Percentiles rank a stretch among this genome's conserved stretches.
Evolutionary conservation across 1,140 invertebrate genomes (phyloP).

Genomic region (Hyles vespertilio): DNA sequence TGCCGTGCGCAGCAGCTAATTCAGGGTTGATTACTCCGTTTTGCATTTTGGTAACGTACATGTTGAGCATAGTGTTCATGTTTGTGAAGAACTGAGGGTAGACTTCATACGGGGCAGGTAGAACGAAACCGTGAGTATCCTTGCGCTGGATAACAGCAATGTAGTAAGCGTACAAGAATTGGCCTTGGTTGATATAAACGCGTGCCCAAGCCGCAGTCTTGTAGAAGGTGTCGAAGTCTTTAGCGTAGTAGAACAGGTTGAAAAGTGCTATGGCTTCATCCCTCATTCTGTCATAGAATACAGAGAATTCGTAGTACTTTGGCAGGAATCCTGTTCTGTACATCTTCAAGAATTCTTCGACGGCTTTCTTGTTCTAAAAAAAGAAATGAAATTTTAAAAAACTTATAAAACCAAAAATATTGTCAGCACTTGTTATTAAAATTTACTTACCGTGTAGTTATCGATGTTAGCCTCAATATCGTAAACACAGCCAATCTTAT

Average conservation of each 20-base stretch:
- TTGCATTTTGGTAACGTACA: constrained; percentile 78
- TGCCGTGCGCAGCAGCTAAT: constrained; percentile 53
- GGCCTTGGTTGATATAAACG: constrained; percentile 77
- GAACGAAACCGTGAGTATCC: constrained; percentile 76
- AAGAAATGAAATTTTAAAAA: constrained; percentile 8
- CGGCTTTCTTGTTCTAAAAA: constrained; percentile 68
- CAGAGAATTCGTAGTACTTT: constrained; percentile 73
- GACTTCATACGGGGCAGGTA: constrained; percentile 80
- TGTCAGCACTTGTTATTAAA: background rate
- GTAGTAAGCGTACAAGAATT: constrained; percentile 74
- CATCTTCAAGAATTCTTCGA: constrained; percentile 73
- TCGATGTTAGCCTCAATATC: constrained; percentile 34
- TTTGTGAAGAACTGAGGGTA: constrained; percentile 79
- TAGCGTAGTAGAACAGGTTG: constrained; percentile 76
- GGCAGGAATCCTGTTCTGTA: constrained; percentile 69
- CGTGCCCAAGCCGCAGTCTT: constrained; percentile 79
- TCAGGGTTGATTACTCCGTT: constrained; percentile 38
- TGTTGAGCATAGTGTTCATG: constrained; percentile 74
- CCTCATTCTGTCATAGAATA: constrained; percentile 73
- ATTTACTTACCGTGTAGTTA: constrained; percentile 49
- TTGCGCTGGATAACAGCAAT: constrained; percentile 77
- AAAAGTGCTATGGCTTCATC: constrained; percentile 76
- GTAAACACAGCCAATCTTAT: constrained; percentile 45
- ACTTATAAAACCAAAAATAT: background rate
- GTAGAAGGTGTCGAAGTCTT: constrained; percentile 79